phyloP scores from a whole-genome alignment of 2,797 vertebrate species.

The Rhynchotus rufescens region DNA sequence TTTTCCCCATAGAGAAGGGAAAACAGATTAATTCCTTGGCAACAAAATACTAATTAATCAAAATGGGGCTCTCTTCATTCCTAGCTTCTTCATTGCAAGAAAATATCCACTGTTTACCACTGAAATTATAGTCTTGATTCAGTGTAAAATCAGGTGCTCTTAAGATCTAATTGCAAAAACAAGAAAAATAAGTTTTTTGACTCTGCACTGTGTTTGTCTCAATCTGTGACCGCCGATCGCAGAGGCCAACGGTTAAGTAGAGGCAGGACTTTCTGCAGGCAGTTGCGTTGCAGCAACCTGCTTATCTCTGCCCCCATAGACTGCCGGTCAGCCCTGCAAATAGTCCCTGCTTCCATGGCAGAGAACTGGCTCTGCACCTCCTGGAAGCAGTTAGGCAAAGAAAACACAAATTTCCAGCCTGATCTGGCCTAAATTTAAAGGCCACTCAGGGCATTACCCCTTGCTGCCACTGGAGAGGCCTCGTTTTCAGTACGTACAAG shows the following conservation, averaged over 20 bases:
- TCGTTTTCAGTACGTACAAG: neutral
- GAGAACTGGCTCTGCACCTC: neutral
- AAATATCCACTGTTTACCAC: constrained; percentile 56
- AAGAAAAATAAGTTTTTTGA: constrained; percentile 42
- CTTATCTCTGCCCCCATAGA: neutral
- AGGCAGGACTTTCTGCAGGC: constrained; percentile 30
- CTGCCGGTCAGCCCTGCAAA: constrained; percentile 1
- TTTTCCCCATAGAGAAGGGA: constrained; percentile 32
- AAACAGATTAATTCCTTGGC: constrained; percentile 78
- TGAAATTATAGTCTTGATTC: constrained; percentile 37
- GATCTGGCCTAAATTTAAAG: neutral
- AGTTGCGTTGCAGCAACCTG: neutral
- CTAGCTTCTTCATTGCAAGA: constrained; percentile 45
- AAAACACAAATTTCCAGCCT: constrained; percentile 11
- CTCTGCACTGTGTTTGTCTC: constrained; percentile 10
- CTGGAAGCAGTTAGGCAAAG: neutral
- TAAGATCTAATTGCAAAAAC: constrained; percentile 51
- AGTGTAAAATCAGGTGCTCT: constrained; percentile 55
- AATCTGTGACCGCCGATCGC: constrained; percentile 45
- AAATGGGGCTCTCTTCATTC: constrained; percentile 53
- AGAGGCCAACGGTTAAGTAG: neutral
- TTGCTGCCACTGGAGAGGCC: neutral
- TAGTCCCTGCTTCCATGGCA: neutral
- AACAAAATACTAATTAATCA: constrained; percentile 80
- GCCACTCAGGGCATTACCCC: neutral